phyloP scores from a whole-genome alignment of 2,797 vertebrate genomes.

The Carduelis carduelis region DNA sequence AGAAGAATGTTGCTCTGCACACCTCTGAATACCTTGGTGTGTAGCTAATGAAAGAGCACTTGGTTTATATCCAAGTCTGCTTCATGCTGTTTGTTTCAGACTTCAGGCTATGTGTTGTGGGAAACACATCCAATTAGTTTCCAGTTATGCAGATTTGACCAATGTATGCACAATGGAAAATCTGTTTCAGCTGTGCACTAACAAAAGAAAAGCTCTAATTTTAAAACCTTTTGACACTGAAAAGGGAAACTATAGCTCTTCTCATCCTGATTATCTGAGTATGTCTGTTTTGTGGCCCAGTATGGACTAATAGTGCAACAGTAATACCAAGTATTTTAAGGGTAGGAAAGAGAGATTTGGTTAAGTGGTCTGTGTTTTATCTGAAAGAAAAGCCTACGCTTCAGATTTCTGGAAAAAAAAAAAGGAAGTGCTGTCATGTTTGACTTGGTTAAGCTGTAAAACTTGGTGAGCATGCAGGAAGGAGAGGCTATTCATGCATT shows the following conservation, averaged over 20 bases:
- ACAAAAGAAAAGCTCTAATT: neutral
- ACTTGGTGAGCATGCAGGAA: neutral
- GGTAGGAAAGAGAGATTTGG: neutral
- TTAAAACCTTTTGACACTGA: neutral
- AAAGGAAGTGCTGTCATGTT: neutral
- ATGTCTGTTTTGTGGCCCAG: neutral
- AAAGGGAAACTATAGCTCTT: neutral
- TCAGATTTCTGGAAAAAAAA: neutral
- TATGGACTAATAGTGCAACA: neutral
- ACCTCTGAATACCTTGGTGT: neutral
- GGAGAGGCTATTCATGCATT: neutral
- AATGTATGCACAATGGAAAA: neutral
- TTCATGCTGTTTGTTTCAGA: neutral
- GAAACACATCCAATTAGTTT: neutral
- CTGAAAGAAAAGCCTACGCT: neutral
- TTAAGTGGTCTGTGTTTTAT: neutral
- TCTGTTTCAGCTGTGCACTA: neutral
- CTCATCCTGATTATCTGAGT: neutral
- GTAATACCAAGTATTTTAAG: neutral
- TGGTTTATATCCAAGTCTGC: neutral
- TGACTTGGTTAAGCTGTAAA: neutral
- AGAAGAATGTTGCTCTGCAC: neutral
- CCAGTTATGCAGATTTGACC: neutral
- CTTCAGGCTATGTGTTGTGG: neutral
- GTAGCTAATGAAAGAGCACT: neutral